Evolutionary conservation across 1,140 invertebrate genomes (phyloP).

Genomic region (Temnothorax curvispinosus): DNA sequence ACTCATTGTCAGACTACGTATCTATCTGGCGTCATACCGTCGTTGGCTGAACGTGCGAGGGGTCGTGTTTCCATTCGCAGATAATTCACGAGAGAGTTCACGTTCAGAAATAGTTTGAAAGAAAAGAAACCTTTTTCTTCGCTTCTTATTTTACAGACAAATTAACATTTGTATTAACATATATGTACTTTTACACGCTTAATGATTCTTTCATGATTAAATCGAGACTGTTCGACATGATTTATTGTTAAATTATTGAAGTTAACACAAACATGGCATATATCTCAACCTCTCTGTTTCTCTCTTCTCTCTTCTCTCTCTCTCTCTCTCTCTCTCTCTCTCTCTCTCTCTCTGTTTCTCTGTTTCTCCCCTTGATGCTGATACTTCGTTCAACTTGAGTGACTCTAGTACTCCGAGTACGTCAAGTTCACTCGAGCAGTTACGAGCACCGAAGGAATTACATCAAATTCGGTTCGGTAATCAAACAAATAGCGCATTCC

Average conservation of each 20-base stretch:
- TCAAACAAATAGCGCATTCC: conserved; percentile 42
- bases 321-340: background rate
- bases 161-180: background rate
- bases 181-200: background rate
- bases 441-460: background rate
- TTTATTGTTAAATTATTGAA: conserved; percentile 13
- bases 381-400: conserved; percentile 45
- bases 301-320: conserved; percentile 1
- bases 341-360: background rate
- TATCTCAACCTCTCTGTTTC: conserved; percentile 2
- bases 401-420: conserved; percentile 28
- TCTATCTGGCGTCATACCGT: conserved; percentile 1
- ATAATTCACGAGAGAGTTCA: conserved; percentile 35
- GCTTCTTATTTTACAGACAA: background rate
- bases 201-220: background rate
- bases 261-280: conserved; percentile 29
- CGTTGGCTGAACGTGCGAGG: conserved; percentile 22
- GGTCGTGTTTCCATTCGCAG: background rate
- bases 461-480: conserved; percentile 28
- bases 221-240: background rate
- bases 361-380: background rate
- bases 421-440: conserved; percentile 13
- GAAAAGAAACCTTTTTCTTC: background rate
- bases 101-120: background rate
- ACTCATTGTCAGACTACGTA: conserved; percentile 30